Evolutionary conservation across 2,888 invertebrate genomes (phyloP).

Genomic region (Drosophila leonis): DNA sequence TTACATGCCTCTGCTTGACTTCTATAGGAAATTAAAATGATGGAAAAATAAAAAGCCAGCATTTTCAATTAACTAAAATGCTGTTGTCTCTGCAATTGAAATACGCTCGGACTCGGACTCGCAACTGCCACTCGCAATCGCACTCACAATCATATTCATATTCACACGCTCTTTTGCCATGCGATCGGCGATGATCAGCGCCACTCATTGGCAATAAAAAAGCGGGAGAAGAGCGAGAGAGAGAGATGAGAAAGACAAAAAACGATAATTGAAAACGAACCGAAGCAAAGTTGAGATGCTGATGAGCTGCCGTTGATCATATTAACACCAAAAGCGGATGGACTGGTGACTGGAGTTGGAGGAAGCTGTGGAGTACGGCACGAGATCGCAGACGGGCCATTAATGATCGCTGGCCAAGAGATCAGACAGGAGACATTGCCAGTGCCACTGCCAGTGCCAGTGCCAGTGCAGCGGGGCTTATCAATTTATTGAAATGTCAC

Average conservation of each 20-base stretch:
- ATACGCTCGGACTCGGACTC: slow-evolving; percentile 14
- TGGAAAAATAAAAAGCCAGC: slow-evolving; percentile 47
- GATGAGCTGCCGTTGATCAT: slow-evolving; percentile 79
- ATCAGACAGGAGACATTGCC: slow-evolving; percentile 33
- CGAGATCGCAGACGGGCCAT: slow-evolving; percentile 47
- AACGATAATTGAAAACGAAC: slow-evolving; percentile 60
- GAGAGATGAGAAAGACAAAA: slow-evolving; percentile 24
- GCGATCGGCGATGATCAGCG: slow-evolving; percentile 64
- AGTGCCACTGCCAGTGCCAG: slow-evolving; percentile 24
- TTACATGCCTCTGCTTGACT: slow-evolving; percentile 32
- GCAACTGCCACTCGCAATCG: slow-evolving; percentile 1
- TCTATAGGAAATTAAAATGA: slow-evolving; percentile 63
- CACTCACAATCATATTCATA: slow-evolving; percentile 50
- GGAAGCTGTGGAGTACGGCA: slow-evolving; percentile 28
- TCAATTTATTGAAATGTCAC: slow-evolving; percentile 82
- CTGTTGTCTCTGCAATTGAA: slow-evolving; percentile 69
- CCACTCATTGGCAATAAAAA: slow-evolving; percentile 49
- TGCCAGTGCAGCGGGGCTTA: slow-evolving; percentile 49
- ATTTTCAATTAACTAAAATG: slow-evolving; percentile 74
- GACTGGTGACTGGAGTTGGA: slow-evolving; percentile 24
- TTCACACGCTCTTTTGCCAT: slow-evolving; percentile 81
- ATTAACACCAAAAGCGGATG: slow-evolving; percentile 65
- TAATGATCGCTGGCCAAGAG: slow-evolving; percentile 37
- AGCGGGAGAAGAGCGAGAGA: background rate
- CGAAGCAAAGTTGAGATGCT: slow-evolving; percentile 71